A percentile compares a stretch with the other conserved stretches of the same genome.
These are phyloP conservation scores for Bellardia pandia DNA, from an alignment of 2,888 invertebrate genomes.

Conservation along the genomic window DNA sequence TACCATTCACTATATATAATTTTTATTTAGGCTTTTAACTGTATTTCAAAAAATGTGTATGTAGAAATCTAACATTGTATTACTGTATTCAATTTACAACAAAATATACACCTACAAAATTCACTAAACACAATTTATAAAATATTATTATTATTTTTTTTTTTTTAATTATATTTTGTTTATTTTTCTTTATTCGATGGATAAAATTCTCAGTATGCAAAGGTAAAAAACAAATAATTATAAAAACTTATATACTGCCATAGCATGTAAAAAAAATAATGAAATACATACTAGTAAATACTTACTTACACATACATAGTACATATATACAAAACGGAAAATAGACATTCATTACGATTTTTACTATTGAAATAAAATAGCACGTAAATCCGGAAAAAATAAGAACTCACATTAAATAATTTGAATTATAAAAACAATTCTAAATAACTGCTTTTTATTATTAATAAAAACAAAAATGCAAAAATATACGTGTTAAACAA, in stretches of 20 bases:
- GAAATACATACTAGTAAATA: conserved; percentile 11
- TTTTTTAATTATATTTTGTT: conserved; percentile 17
- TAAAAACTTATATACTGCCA: conserved; percentile 70
- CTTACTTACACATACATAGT: conserved; percentile 10
- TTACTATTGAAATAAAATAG: conserved; percentile 25
- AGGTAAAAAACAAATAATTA: conserved; percentile 29
- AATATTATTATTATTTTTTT: neutral
- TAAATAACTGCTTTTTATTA: conserved; percentile 65
- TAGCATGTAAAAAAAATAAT: conserved; percentile 68
- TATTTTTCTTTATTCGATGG: conserved; percentile 7
- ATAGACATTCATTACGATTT: conserved; percentile 17
- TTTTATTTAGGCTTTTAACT: conserved; percentile 14
- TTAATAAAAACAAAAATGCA: conserved; percentile 49
- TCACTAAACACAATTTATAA: conserved; percentile 16
- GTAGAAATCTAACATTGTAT: conserved; percentile 28
- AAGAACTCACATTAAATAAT: conserved; percentile 40
- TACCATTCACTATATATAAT: conserved; percentile 6
- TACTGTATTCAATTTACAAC: conserved; percentile 21
- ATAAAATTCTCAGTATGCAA: conserved; percentile 5
- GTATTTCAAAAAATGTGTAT: conserved; percentile 35
- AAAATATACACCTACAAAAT: conserved; percentile 21
- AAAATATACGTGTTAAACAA: conserved; percentile 6
- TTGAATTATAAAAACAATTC: conserved; percentile 41
- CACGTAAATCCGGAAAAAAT: conserved; percentile 10
- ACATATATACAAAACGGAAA: neutral